A percentile compares a stretch with the other conserved stretches of the same genome.
These are phyloP conservation scores for Drosophila macrospina DNA, from an alignment of 2,888 invertebrate species.

Conservation along the genomic window DNA sequence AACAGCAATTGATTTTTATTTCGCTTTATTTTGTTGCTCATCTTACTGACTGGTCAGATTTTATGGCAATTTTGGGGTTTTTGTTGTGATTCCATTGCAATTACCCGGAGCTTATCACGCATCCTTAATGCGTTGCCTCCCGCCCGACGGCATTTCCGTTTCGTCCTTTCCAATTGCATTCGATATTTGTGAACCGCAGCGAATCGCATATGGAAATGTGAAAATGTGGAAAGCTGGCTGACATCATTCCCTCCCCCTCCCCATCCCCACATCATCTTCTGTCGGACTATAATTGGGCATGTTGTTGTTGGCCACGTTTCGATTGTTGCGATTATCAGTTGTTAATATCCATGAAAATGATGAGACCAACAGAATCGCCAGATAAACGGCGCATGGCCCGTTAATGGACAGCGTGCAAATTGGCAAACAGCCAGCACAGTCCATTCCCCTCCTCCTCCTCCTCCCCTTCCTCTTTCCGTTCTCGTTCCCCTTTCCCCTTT, in stretches of 20 bases:
- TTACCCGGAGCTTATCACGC: conserved; percentile 61
- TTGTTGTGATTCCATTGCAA: conserved; percentile 47
- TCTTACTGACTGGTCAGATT: conserved; percentile 46
- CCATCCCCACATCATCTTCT: background rate
- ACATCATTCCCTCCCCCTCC: conserved; percentile 38
- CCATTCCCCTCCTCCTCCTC: too few species aligned
- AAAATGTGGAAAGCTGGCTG: conserved; percentile 46
- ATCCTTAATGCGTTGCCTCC: conserved; percentile 48
- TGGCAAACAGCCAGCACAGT: conserved; percentile 65
- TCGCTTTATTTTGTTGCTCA: conserved; percentile 47
- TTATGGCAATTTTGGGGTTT: conserved; percentile 40
- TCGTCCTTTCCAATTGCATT: conserved; percentile 38
- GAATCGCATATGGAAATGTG: conserved; percentile 69
- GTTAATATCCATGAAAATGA: conserved; percentile 80
- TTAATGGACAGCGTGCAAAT: conserved; percentile 79
- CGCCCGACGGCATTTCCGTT: background rate
- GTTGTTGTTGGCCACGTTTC: conserved; percentile 51
- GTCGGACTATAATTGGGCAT: conserved; percentile 29
- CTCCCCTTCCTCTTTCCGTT: background rate
- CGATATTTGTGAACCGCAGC: conserved; percentile 22
- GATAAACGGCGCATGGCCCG: conserved; percentile 67
- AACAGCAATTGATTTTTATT: conserved; percentile 73
- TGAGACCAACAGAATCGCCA: conserved; percentile 60
- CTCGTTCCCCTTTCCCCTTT: background rate
- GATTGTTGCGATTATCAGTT: conserved; percentile 81